Evolutionary conservation across 1,140 invertebrate genomes (phyloP), one percentile per base, ranked within the genome.

Genomic region (Cydia amplana): DNA sequence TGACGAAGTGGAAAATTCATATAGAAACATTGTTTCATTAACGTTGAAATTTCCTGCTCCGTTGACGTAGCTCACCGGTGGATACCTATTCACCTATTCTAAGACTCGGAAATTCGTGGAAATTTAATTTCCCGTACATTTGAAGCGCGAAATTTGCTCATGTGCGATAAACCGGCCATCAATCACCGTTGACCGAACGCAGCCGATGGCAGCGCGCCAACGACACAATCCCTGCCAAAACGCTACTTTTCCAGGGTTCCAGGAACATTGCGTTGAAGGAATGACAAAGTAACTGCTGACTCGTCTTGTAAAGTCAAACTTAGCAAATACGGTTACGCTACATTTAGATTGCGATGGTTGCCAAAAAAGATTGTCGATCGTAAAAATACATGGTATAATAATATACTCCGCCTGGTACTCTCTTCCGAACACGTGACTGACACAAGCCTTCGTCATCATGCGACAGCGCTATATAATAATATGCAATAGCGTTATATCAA

Each of bases 101-200:
- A 23, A 60, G 18, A 10, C 51, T 55, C n/a, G 10, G 18, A 60
- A 23, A 23, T 60, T 60, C 20, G 55, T 60, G 55, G 55, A 60
- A 60, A 60, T 60, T 67, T n/a, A 32, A 36, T 70, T 70, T 67
- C 7, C 36, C 32, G 5, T 18, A 70, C 65, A 70, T 18, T 70
- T 70, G 65, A 70, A 36, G 65, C 65, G 65, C 16, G n/a, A 70
- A 70, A 40, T 70, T 40, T 28, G n/a, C n/a, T n/a, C n/a, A n/a
- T n/a, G n/a, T n/a, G 65, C 32, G 28, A 18, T 70, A 70, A 36
- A 18, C 65, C 65, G 65, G 28, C 1, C 65, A 70, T 70, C 65
- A 70, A 70, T 70, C 65, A 70, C 65, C 28, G 65, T 20, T 70
- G 32, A 70, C 65, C 65, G 28, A 70, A 70, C 65, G 55, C 55